phyloP scores from a whole-genome alignment of 2,113 vertebrate genomes.

The Girardinichthys multiradiatus region DNA sequence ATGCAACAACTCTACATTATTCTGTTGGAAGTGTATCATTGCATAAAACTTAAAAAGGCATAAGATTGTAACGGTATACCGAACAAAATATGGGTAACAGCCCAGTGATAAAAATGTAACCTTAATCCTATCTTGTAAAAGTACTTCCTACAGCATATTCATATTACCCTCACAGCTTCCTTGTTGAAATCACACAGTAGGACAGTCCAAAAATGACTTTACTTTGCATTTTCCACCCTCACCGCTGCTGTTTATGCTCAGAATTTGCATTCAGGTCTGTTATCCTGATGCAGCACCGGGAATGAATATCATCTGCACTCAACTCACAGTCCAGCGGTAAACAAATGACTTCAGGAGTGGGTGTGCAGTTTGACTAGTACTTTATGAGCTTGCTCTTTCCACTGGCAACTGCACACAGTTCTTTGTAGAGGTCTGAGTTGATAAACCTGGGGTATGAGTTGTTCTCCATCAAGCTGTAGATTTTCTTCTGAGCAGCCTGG shows the following conservation, averaged over 20 bases:
- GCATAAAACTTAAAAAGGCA: slow-evolving; percentile 3
- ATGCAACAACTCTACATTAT: neutral
- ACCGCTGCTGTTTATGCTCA: slow-evolving; percentile 16
- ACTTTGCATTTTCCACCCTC: slow-evolving; percentile 34
- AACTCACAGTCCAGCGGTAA: slow-evolving; percentile 42
- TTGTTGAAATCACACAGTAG: slow-evolving; percentile 6
- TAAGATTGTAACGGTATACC: neutral
- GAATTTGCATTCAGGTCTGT: slow-evolving; percentile 49
- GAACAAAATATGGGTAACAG: slow-evolving; percentile 25
- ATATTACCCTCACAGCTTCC: neutral
- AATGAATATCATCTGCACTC: slow-evolving; percentile 17
- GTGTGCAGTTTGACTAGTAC: slow-evolving; percentile 17
- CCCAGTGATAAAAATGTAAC: slow-evolving; percentile 9
- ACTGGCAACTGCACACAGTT: slow-evolving; percentile 56
- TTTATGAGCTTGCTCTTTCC: slow-evolving; percentile 21
- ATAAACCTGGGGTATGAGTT: slow-evolving; percentile 91
- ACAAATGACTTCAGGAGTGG: slow-evolving; percentile 42
- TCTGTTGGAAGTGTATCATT: neutral
- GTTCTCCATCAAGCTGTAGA: slow-evolving; percentile 92
- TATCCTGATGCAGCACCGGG: slow-evolving; percentile 8
- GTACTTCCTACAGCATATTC: slow-evolving; percentile 7
- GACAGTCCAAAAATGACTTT: slow-evolving; percentile 14
- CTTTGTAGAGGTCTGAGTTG: slow-evolving; percentile 87
- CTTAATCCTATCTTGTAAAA: slow-evolving; percentile 22
- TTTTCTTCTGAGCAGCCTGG: slow-evolving; percentile 83